phyloP scores from a whole-genome alignment of 2,888 invertebrate genomes.

The Taphrorychus bicolor region DNA sequence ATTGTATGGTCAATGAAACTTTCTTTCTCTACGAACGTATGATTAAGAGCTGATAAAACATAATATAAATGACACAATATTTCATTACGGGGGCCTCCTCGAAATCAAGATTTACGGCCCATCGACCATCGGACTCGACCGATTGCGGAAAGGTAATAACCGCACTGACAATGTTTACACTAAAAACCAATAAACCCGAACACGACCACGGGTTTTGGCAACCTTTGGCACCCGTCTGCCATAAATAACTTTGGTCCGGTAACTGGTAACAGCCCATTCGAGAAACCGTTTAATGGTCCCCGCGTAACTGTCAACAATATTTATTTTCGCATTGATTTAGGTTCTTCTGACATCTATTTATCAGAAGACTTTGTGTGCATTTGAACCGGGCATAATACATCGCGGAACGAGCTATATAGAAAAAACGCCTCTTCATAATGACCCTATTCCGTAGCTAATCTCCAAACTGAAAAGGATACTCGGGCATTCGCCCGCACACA shows the following conservation, averaged over 20 bases:
- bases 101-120: slow-evolving; percentile 1
- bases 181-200: slow-evolving; percentile 36
- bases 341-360: background rate
- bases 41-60: too few relatives aligned
- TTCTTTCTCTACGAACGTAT: too few relatives aligned
- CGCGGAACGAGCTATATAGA: too few relatives aligned
- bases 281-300: slow-evolving; percentile 53
- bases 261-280: slow-evolving; percentile 49
- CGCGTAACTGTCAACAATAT: slow-evolving; percentile 60
- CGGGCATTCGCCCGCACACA: background rate
- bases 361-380: background rate
- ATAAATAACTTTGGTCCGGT: slow-evolving; percentile 34
- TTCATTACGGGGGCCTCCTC: background rate
- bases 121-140: background rate
- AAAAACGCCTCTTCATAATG: background rate
- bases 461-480: slow-evolving; percentile 1
- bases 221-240: slow-evolving; percentile 36
- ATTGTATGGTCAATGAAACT: too few relatives aligned
- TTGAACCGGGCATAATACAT: too few relatives aligned
- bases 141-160: slow-evolving; percentile 3
- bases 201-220: slow-evolving; percentile 32
- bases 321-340: slow-evolving; percentile 60
- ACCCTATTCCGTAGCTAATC: background rate
- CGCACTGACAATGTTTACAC: slow-evolving; percentile 36
- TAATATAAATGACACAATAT: background rate